Percentiles rank a stretch among this genome's conserved stretches.
These are phyloP conservation scores for Melieria omissa DNA, from an alignment of 2,888 invertebrate genomes.

Conservation along the genomic window DNA sequence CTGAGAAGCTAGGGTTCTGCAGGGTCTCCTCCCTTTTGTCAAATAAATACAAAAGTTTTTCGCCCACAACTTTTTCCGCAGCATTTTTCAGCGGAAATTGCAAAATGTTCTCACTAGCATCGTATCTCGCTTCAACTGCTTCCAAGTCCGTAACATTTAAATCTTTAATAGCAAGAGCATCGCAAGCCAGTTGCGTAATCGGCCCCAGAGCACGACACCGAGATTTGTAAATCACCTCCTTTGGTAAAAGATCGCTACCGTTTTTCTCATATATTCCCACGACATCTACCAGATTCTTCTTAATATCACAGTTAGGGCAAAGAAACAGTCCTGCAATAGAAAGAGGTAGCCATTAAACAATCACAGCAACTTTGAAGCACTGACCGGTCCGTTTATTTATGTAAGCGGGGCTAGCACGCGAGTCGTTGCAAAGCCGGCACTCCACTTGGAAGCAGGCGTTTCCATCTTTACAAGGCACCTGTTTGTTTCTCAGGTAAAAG, in stretches of 20 bases:
- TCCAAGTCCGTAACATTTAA: slow-evolving; percentile 51
- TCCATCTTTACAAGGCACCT: slow-evolving; percentile 71
- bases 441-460: slow-evolving; percentile 77
- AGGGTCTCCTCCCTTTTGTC: slow-evolving; percentile 66
- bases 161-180: slow-evolving; percentile 49
- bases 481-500: slow-evolving; percentile 50
- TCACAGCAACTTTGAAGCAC: slow-evolving; percentile 23
- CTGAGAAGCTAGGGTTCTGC: slow-evolving; percentile 64
- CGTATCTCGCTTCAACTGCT: slow-evolving; percentile 50
- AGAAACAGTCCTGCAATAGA: slow-evolving; percentile 74
- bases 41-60: slow-evolving; percentile 67
- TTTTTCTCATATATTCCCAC: slow-evolving; percentile 63
- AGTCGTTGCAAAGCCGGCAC: slow-evolving; percentile 74
- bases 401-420: slow-evolving; percentile 70
- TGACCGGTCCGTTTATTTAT: slow-evolving; percentile 85
- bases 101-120: slow-evolving; percentile 66
- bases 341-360: background rate
- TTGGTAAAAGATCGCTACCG: slow-evolving; percentile 25
- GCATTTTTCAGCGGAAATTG: slow-evolving; percentile 77
- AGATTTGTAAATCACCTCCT: slow-evolving; percentile 20
- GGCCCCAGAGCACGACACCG: slow-evolving; percentile 36
- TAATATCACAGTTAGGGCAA: slow-evolving; percentile 76
- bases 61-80: slow-evolving; percentile 74
- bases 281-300: slow-evolving; percentile 71
- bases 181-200: slow-evolving; percentile 48